Evolutionary conservation across 2,797 vertebrate genomes (phyloP), one percentile per base, ranked within the genome.

Genomic region (Sylvia borin): DNA sequence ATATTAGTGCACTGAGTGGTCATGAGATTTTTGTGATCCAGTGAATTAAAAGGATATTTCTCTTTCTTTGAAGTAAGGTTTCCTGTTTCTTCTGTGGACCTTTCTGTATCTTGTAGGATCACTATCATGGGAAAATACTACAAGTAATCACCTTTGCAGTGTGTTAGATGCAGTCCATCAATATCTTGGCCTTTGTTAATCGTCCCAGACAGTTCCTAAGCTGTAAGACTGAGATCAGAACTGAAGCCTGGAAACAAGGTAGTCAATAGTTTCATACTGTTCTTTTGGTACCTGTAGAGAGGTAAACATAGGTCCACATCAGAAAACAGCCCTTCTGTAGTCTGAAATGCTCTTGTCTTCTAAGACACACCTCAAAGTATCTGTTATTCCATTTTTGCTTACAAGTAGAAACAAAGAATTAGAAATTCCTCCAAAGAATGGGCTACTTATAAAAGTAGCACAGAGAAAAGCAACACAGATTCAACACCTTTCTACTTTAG

Each of bases 151-250:
- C n/a, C 72, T 90, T 67, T 88, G 65, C 82, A 94, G 58, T 53
- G 40, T 6, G 3, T 89, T 79, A 78, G 47, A 80, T 34, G 55
- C 55, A 92, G 88, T 71, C 54, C 34, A 4, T 92, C 92, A 83
- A 92, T 94, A 96, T 21, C 47, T 65, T 81, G 75, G 83, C 55
- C 57, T 24, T 77, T 85, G 64, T 83, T 94, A 93, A 77, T 83
- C 72, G 27, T 87, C 47, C n/a, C 29, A 50, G 61, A 67, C 42
- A 40, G 21, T 31, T 83, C 54, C 60, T 67, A 78, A 95, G 62
- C 71, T 78, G 51, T 17, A 87, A 86, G 72, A 77, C 14, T 93
- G 70, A 86, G 48, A 78, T 76, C 83, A 84, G 61, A 79, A 34
- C 45, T 66, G 43, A 88, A 27, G 9, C n/a, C 70, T 75, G 62